Conservation (phyloP, 1,140 invertebrate genomes). For the fruit fly (Drosophila melanogaster) region Release_6_plus_ISO1_MT NT_033777.3:14448001-14448500, state of each 20-base stretch:
- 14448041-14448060: no score
- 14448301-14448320: conserved; percentile 32
- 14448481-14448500: conserved; percentile 18
- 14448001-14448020: neutral
- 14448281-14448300: conserved; percentile 4
- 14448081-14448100: neutral
- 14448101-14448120: neutral
- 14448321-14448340: conserved; percentile 53
- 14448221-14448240: conserved; percentile 67
- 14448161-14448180: conserved; percentile 31
- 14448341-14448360: conserved; percentile 65
- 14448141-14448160: conserved; percentile 13
- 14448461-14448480: conserved; percentile 18
- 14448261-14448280: neutral
- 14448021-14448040: no score
- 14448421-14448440: conserved; percentile 13
- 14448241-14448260: conserved; percentile 33
- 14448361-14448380: conserved; percentile 73
- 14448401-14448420: conserved; percentile 80
- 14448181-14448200: conserved; percentile 58
- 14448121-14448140: conserved; percentile 5
- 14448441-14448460: conserved; percentile 16
- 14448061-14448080: no score
- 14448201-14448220: conserved; percentile 76
- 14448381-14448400: conserved; percentile 72